Base-by-base conservation (phyloP, 2,888 invertebrate species). In the Aphelenchoides bicaudatus region DNA sequence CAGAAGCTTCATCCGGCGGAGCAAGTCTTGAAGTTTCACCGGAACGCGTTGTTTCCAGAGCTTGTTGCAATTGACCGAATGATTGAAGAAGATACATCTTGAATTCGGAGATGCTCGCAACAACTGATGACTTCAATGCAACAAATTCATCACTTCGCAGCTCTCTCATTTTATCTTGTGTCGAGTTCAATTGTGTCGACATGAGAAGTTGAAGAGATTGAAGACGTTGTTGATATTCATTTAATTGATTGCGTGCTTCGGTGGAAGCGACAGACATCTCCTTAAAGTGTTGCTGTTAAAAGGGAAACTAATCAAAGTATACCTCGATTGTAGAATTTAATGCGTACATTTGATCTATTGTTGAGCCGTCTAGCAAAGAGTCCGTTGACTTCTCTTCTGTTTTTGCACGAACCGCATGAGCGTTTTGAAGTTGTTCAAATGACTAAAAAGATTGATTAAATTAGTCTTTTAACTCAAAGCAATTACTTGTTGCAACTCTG, bases 51-150 rank as follows among this genome's bases (percentile, higher is more conserved):
- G 49, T 49, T 16, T 49, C 49, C 5, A 49, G 49, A 6, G 49
- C 49, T 8, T 49, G 37, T 16, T 49, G 49, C 27, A 49, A 8
- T 46, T 49, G 49, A 16, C 37, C 27, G 16, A 49, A 49, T 31
- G 49, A 49, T n/a, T 16, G 27, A 5, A 49, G 34, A 5, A 49
- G 49, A 16, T 49, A 46, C 38, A 16, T 49, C 34, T 49, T 49
- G 43, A 49, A 39, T 39, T 49, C 49, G 8, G 16, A n/a, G n/a
- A 49, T 49, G 34, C 37, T 49, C 34, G 49, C 16, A 16, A 46
- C 34, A 13, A 49, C 49, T 6, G 49, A 39, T 19, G 49, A 6
- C 19, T 16, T 39, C n/a, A 49, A 49, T 5, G 27, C 27, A 16
- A 43, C 25, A 23, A 49, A 39, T 31, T 49, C 37, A 16, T 49